Evolutionary conservation across 2,113 vertebrate species (phyloP).

Genomic region (Dolichallabes microphthalmus): DNA sequence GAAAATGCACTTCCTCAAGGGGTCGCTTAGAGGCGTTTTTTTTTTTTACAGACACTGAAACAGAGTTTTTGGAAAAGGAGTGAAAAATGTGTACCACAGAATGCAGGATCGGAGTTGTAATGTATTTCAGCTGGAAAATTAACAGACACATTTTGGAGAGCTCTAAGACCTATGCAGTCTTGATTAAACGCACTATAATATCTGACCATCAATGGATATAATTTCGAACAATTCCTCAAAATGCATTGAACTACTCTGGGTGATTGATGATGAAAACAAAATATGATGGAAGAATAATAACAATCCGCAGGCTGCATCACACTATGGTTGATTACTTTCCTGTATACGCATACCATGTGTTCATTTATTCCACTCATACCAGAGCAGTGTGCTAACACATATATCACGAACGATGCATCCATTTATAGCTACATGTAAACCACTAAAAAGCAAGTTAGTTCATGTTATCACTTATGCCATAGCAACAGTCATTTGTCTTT

Average conservation of each 20-base stretch:
- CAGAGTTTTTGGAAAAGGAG: too few relatives aligned
- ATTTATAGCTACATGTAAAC: neutral
- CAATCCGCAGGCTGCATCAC: neutral
- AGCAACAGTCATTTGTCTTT: neutral
- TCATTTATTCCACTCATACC: constrained; percentile 8
- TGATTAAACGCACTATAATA: neutral
- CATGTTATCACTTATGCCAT: neutral
- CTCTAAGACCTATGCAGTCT: too few relatives aligned
- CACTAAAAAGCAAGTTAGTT: neutral
- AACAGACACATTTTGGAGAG: too few relatives aligned
- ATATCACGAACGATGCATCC: neutral
- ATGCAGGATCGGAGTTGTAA: too few relatives aligned
- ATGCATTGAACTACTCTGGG: neutral
- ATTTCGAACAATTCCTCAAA: neutral
- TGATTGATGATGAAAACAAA: neutral
- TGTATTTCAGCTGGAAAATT: too few relatives aligned
- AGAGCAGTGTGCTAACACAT: neutral
- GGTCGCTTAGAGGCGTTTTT: too few relatives aligned
- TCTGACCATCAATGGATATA: neutral
- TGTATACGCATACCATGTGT: too few relatives aligned
- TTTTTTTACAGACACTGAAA: too few relatives aligned
- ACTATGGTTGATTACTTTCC: neutral
- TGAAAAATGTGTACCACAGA: too few relatives aligned
- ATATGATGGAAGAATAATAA: neutral
- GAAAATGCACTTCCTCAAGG: too few relatives aligned